phyloP scores from a whole-genome alignment of 2,113 vertebrate genomes.

The Corythoichthys intestinalis region DNA sequence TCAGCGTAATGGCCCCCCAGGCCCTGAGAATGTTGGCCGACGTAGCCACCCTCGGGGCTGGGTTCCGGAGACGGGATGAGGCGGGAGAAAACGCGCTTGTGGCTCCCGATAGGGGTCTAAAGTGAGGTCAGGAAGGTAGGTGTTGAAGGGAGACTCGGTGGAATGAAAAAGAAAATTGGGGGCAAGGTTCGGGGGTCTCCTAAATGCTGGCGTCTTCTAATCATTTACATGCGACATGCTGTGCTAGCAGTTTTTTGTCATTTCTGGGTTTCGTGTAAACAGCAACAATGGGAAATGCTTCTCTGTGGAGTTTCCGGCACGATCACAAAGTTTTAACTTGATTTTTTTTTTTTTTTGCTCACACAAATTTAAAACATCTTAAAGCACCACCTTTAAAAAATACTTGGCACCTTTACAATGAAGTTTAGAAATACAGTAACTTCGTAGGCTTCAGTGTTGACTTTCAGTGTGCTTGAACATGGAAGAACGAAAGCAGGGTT shows the following conservation, averaged over 20 bases:
- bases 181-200: neutral
- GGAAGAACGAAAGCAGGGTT: no score
- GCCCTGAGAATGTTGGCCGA: slow-evolving; percentile 91
- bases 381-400: neutral
- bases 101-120: slow-evolving; percentile 82
- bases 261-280: neutral
- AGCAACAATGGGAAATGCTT: neutral
- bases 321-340: neutral
- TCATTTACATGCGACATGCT: neutral
- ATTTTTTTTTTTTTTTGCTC: neutral
- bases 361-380: neutral
- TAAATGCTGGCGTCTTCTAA: neutral
- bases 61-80: slow-evolving; percentile 89
- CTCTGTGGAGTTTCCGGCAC: neutral
- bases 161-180: neutral
- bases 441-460: no score
- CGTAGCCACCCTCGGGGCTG: slow-evolving; percentile 86
- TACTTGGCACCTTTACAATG: no score
- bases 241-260: neutral
- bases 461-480: no score
- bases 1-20: slow-evolving; percentile 91
- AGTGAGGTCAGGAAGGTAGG: neutral
- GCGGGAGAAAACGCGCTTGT: slow-evolving; percentile 86
- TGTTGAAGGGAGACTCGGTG: neutral
- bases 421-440: no score